Evolutionary conservation across 1,140 invertebrate genomes (phyloP).

Genomic region (Apis florea): DNA sequence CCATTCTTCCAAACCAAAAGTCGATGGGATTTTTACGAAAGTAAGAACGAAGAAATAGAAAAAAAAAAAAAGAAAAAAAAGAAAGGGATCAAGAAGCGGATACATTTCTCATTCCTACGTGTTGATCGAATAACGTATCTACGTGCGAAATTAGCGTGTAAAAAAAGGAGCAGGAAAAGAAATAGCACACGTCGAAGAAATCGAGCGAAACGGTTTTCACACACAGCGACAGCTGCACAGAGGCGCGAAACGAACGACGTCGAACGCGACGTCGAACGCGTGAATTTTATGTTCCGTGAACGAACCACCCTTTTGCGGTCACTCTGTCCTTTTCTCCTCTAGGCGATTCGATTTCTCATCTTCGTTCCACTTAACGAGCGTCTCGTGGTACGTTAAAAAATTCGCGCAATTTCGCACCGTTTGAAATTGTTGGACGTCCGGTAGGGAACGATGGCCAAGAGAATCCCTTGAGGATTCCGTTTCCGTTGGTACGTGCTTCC

Average conservation of each 20-base stretch:
- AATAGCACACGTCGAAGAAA: not conserved
- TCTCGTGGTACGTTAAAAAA: too few species aligned
- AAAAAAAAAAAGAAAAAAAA: too few species aligned
- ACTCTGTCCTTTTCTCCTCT: not conserved
- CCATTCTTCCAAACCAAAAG: too few species aligned
- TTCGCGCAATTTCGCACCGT: not conserved
- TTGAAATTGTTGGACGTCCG: slow-evolving; percentile 6
- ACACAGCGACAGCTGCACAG: slow-evolving; percentile 53
- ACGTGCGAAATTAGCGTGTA: slow-evolving; percentile 15
- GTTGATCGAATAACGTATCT: too few species aligned
- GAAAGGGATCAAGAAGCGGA: too few species aligned
- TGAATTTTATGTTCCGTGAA: slow-evolving; percentile 68
- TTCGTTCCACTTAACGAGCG: too few species aligned
- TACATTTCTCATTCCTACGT: too few species aligned
- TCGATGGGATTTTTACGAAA: too few species aligned
- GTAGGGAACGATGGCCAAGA: slow-evolving; percentile 38
- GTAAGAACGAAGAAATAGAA: too few species aligned
- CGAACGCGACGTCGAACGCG: slow-evolving; percentile 15
- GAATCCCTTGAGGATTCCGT: slow-evolving; percentile 58
- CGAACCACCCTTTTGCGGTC: slow-evolving; percentile 26
- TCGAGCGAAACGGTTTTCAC: slow-evolving; percentile 33
- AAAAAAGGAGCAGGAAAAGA: too few species aligned
- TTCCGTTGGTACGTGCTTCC: slow-evolving; percentile 58
- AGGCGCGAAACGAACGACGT: slow-evolving; percentile 13
- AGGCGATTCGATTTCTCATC: not conserved